Base-by-base conservation (phyloP, 2,888 invertebrate genomes). In the Ariolimax columbianus region DNA sequence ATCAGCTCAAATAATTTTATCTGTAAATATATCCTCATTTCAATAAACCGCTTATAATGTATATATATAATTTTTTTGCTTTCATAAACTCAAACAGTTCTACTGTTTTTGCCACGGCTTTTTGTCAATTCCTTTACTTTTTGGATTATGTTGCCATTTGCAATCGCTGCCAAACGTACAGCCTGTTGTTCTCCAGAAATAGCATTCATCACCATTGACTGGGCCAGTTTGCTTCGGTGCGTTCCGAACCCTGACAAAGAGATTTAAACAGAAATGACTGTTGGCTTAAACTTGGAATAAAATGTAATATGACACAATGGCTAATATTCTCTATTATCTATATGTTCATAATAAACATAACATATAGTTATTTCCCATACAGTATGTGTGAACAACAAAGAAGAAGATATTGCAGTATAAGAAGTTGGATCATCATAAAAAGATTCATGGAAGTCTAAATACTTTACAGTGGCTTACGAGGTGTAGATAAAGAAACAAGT, bases 181-280 rank as follows among this genome's bases (percentile, higher is more conserved):
- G 47, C 95, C 95, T 19, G 94, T 94, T 23, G 95, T 95, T 77
- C 95, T 90, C 95, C 95, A 95, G 86, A 94, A 95, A 90, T 95
- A 94, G 87, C 95, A 95, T 89, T 95, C 95, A 87, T 94, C 92
- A 38, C 94, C 94, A 86, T 94, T 94, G 26, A 94, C 94, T 38
- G 94, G 94, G 2, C 94, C 94, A 11, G 91, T 89, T 72, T 90
- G 88, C 88, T 93, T 93, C 26, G 88, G 89, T 84, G 85, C 81
- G 78, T 87, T 89, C 81, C 85, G 85, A 82, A 87, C 90, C 47
- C 87, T 87, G 79, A 40, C 40, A 36, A 43, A 23, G 59, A 79
- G 36, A 47, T 47, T 47, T 47, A 47, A 47, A 47, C 47, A 47
- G 14, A 47, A 11, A 47, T 33, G 9, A 70, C 3, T 59, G 6